A percentile compares a stretch with the other conserved stretches of the same genome.
Evolutionary conservation across 2,113 vertebrate species (phyloP).

Genomic region (Potamarius usumacintae): DNA sequence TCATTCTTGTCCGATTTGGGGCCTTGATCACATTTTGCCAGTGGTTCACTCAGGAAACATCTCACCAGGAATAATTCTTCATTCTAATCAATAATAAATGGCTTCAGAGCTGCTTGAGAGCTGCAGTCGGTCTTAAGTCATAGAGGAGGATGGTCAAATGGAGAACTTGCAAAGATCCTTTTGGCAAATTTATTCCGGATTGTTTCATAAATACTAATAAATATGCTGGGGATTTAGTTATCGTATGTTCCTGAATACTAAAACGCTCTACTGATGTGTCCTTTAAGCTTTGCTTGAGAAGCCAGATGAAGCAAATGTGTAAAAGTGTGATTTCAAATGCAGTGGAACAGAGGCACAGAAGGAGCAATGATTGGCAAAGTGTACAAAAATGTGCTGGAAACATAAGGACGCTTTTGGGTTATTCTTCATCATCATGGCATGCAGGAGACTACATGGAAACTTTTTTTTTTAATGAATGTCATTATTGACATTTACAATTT

Average conservation of each 20-base stretch:
- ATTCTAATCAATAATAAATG: constrained; percentile 22
- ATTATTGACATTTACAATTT: not conserved
- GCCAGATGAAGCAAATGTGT: constrained; percentile 23
- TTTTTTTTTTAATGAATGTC: not conserved
- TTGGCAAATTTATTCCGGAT: constrained; percentile 17
- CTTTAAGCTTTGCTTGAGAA: constrained; percentile 21
- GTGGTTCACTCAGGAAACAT: constrained; percentile 6
- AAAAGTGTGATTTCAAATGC: constrained; percentile 14
- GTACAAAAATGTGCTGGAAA: not conserved
- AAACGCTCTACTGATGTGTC: not conserved
- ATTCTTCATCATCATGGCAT: not conserved
- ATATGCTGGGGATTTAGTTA: constrained; percentile 6
- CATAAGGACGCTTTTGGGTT: not conserved
- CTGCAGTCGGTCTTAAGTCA: constrained; percentile 21
- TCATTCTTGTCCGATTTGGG: constrained; percentile 7
- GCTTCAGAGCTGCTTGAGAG: constrained; percentile 35
- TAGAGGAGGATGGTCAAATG: constrained; percentile 9
- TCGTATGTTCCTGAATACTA: not conserved
- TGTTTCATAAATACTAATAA: constrained; percentile 35
- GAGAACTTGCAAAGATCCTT: constrained; percentile 16
- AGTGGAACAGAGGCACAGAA: not conserved
- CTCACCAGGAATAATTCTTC: constrained; percentile 22
- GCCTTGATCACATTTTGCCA: constrained; percentile 6
- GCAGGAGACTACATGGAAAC: not conserved
- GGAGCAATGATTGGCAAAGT: not conserved